Evolutionary conservation across 2,797 vertebrate species (phyloP).

Genomic region (Cossypha niveicapilla): DNA sequence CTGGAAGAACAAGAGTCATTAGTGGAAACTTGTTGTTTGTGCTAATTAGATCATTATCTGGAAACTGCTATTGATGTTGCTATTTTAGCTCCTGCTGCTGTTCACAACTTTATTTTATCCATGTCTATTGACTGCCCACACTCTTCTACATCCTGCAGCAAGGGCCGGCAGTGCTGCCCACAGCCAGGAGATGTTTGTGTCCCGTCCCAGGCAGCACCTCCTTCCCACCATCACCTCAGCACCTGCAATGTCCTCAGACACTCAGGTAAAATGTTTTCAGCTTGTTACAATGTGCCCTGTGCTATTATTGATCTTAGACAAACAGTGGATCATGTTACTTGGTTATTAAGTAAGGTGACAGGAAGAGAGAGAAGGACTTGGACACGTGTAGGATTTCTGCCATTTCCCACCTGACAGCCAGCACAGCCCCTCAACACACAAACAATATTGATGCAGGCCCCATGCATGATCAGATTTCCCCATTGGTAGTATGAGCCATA

Average conservation of each 20-base stretch:
- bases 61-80: slow-evolving; percentile 48
- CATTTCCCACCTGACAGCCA: background rate
- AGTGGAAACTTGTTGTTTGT: slow-evolving; percentile 45
- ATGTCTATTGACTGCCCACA: background rate
- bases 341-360: background rate
- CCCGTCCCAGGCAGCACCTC: background rate
- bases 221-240: background rate
- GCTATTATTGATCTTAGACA: background rate
- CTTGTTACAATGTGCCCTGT: background rate
- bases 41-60: slow-evolving; percentile 65
- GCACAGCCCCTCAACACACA: background rate
- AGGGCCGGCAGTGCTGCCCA: accelerated
- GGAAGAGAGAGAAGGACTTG: background rate
- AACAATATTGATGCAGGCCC: background rate
- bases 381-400: background rate
- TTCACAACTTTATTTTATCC: slow-evolving; percentile 19
- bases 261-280: background rate
- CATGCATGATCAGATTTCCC: background rate
- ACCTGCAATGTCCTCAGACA: background rate
- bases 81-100: slow-evolving; percentile 23
- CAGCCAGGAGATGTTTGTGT: background rate
- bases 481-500: background rate
- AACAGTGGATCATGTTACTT: background rate
- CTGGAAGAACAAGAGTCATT: slow-evolving; percentile 52
- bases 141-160: background rate